Percentiles rank a stretch among this genome's conserved stretches.
phyloP scores from a whole-genome alignment of 2,113 vertebrate species.

The Leptocoma aspasia region DNA sequence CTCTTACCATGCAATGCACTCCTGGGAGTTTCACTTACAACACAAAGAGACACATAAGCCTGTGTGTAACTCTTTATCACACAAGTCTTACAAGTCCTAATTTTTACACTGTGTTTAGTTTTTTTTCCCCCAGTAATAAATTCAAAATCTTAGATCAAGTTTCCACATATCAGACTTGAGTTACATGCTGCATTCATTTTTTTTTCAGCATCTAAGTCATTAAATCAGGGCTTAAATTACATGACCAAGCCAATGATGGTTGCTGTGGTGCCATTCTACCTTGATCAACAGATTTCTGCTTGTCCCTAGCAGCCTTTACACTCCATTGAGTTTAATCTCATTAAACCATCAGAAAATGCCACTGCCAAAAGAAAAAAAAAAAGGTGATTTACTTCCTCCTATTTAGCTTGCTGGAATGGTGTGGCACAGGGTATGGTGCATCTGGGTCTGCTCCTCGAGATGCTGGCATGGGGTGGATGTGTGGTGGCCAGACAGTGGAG shows the following conservation, averaged over 20 bases:
- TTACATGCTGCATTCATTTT: not conserved
- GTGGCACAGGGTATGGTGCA: not conserved
- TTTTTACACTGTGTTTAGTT: not conserved
- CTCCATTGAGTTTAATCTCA: not conserved
- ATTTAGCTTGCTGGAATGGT: not conserved
- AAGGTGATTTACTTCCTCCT: accelerated
- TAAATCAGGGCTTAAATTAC: not conserved
- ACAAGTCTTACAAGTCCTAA: not conserved
- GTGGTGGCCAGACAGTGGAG: not conserved
- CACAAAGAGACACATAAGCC: not conserved
- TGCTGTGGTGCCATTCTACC: not conserved
- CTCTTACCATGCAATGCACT: not conserved
- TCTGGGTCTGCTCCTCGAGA: not conserved
- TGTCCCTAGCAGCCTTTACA: not conserved
- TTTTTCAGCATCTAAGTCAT: not conserved
- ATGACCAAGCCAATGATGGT: accelerated
- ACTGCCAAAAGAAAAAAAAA: not conserved
- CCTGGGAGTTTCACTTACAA: not conserved
- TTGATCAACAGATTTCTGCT: not conserved
- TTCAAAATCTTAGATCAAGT: not conserved
- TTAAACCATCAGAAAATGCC: not conserved
- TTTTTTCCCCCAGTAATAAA: not conserved
- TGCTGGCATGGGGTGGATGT: not conserved
- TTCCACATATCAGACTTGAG: not conserved
- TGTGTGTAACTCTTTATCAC: not conserved